Conservation (phyloP, 2,888 invertebrate species). For the Aspidiotus destructor region DNA sequence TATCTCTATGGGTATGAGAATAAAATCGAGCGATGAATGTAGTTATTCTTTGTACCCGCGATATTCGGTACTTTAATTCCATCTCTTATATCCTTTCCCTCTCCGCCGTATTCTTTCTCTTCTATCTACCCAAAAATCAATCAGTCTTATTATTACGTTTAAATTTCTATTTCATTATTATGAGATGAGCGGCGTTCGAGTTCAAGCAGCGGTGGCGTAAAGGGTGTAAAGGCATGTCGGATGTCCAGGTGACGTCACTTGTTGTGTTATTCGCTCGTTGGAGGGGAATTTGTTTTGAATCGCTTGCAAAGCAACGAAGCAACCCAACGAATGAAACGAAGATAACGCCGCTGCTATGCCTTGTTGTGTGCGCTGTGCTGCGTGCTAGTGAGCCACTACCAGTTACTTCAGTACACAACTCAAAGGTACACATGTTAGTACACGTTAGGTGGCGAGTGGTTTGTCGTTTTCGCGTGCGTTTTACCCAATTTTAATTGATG, state of each 20-base stretch:
- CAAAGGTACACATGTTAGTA: constrained; percentile 15
- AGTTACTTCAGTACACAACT: constrained; percentile 8
- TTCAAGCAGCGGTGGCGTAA: neutral
- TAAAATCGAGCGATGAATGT: too few species aligned
- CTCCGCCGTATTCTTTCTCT: too few species aligned
- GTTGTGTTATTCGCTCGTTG: constrained; percentile 28
- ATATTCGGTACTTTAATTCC: too few species aligned
- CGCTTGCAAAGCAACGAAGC: constrained; percentile 21
- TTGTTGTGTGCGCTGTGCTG: neutral
- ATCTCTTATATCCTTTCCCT: too few species aligned
- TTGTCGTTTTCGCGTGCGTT: constrained; percentile 18
- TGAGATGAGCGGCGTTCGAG: neutral
- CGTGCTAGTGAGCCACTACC: neutral
- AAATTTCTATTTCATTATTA: too few species aligned
- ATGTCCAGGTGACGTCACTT: constrained; percentile 30
- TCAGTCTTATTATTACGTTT: too few species aligned
- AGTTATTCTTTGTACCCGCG: too few species aligned
- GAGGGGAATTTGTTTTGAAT: constrained; percentile 30
- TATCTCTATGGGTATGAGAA: too few species aligned
- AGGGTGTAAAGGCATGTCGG: constrained; percentile 26
- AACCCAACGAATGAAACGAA: constrained; percentile 13
- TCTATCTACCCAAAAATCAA: too few species aligned
- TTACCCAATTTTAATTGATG: constrained; percentile 8
- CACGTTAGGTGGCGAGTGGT: constrained; percentile 23
- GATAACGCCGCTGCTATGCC: neutral